phyloP scores from a whole-genome alignment of 2,113 vertebrate species.

The Melanocharis versteri region DNA sequence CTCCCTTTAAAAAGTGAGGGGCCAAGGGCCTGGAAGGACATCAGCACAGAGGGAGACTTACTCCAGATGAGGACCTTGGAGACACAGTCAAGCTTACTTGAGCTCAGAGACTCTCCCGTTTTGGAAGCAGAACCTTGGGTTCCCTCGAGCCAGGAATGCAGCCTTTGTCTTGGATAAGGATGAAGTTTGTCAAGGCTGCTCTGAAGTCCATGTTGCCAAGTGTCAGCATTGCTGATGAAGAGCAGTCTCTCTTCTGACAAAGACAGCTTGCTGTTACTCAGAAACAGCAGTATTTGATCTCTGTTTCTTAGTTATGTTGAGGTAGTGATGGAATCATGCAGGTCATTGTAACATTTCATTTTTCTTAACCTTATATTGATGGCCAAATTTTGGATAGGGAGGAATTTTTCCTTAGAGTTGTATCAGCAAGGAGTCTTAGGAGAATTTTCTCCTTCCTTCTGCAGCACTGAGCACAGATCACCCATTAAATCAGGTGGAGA shows the following conservation, averaged over 20 bases:
- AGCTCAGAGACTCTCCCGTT: background rate
- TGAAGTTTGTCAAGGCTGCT: background rate
- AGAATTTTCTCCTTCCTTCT: background rate
- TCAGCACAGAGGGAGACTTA: background rate
- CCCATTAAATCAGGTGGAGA: background rate
- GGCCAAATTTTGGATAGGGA: background rate
- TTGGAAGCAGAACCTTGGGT: background rate
- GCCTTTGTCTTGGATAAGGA: background rate
- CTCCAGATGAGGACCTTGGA: background rate
- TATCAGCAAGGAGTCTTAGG: background rate
- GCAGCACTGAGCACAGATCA: background rate
- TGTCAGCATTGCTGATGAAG: background rate
- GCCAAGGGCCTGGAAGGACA: background rate
- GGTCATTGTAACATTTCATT: conserved; percentile 13
- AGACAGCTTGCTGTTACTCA: background rate
- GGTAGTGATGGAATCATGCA: background rate
- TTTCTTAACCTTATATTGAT: conserved; percentile 15
- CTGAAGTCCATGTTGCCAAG: background rate
- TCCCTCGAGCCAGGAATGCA: background rate
- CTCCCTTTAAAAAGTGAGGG: conserved; percentile 88
- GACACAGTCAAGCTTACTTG: background rate
- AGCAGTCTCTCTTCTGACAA: background rate
- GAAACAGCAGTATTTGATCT: background rate
- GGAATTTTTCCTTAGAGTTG: background rate
- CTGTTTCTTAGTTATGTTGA: background rate